Base-by-base conservation (phyloP, 2,797 vertebrate genomes). In the Thaleichthys pacificus region DNA sequence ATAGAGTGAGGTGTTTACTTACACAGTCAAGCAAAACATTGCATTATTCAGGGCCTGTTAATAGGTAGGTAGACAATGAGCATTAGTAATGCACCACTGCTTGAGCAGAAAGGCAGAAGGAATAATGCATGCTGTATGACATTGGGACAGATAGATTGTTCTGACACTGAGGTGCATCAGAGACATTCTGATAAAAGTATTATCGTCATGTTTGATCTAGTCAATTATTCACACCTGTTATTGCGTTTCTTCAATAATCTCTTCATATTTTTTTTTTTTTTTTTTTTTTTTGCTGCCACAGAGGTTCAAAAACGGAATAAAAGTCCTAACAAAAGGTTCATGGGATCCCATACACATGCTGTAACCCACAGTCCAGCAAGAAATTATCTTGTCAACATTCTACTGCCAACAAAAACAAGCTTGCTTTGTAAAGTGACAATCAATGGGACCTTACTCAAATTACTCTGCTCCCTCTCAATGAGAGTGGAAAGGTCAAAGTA, bases 361-460 rank as follows among this genome's bases (percentile, higher is more conserved):
- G 32, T 67, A 60, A 79, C 82, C 64, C 74, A 69, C 65, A 75
- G 72, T 74, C 77, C 73, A 63, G 61, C 1, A 1, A 76, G 68
- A 85, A 83, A 76, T 26, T 54, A 72, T 73, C 63, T 51, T 72
- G 66, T 81, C 79, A 67, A 61, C 2, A 19, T 4, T 3, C 66
- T 17, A 19, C 75, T 67, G 86, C 85, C 83, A 88, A 88, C 71
- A 68, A 75, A 88, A 89, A 89, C n/a, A 80, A 79, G 66, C 69
- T 2, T 1, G 42, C 66, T 80, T 79, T 82, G 69, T 77, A 77
- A 82, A 47, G 80, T 73, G 68, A 72, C 62, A 72, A 65, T 65
- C 65, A 76, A 67, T 15, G 14, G 60, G 75, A 81, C 72, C 73
- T 61, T 73, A 73, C 67, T 74, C 75, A 26, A 83, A 79, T 85